These are phyloP conservation scores for Helicoverpa assulta DNA, from an alignment of 2,888 invertebrate genomes.

Conservation along the genomic window DNA sequence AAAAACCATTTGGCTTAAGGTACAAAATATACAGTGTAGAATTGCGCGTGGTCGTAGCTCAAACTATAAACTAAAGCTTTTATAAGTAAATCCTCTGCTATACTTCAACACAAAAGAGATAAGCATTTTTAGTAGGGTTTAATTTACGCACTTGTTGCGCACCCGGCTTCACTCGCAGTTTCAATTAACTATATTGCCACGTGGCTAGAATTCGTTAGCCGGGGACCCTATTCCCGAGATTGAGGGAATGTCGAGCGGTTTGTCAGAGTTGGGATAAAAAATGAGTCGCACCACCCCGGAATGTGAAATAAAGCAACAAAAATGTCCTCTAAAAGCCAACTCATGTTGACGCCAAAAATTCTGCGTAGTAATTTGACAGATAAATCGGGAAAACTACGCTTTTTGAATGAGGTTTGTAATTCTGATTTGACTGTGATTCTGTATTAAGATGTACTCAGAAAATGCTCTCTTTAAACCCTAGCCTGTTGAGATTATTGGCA, in stretches of 20 bases:
- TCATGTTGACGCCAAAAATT: not conserved
- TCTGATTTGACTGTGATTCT: no score
- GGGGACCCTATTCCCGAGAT: conserved; percentile 48
- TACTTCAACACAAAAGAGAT: conserved; percentile 44
- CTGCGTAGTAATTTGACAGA: not conserved
- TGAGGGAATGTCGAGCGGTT: conserved; percentile 34
- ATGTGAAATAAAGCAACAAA: conserved; percentile 3
- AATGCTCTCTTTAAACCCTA: no score
- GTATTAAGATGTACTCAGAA: no score
- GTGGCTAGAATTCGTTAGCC: conserved; percentile 70
- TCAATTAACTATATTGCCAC: conserved; percentile 74
- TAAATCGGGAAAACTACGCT: not conserved
- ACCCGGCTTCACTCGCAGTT: conserved; percentile 62
- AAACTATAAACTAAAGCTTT: conserved; percentile 19
- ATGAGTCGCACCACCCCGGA: not conserved
- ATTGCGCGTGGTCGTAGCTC: no score
- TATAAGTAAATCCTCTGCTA: conserved; percentile 32
- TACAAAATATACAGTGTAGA: no score
- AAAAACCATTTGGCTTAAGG: no score
- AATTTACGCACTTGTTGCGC: conserved; percentile 75
- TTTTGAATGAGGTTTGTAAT: no score
- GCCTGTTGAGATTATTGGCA: no score
- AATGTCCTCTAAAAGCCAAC: conserved; percentile 2
- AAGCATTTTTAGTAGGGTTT: conserved; percentile 56
- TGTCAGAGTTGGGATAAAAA: not conserved